Evolutionary conservation across 1,140 invertebrate genomes (phyloP).

Genomic region (Patella vulgata): DNA sequence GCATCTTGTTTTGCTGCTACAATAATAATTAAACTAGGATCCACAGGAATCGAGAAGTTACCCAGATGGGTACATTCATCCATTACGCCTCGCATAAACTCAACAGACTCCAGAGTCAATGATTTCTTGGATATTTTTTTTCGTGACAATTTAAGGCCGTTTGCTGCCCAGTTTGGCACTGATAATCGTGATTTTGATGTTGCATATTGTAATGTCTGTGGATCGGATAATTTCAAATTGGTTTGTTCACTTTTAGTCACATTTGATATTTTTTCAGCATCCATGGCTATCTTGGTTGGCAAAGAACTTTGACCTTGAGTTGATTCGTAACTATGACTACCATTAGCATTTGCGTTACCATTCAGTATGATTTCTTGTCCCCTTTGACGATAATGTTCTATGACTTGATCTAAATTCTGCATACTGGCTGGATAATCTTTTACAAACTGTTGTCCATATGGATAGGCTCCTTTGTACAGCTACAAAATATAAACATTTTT

Average conservation of each 20-base stretch:
- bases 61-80: conserved; percentile 97
- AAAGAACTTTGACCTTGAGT: no score
- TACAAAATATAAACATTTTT: no score
- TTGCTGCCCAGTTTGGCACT: no score
- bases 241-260: no score
- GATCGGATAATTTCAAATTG: no score
- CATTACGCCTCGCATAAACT: conserved; percentile 98
- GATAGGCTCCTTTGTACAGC: conserved; percentile 21
- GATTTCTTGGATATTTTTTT: conserved; percentile 1
- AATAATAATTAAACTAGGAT: conserved; percentile 72
- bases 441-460: conserved; percentile 84
- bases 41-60: conserved; percentile 86
- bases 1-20: conserved; percentile 78
- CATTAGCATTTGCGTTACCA: no score
- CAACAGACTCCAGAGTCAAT: conserved; percentile 66
- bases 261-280: no score
- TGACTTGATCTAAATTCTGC: no score
- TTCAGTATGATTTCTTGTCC: no score
- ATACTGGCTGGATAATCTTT: conserved; percentile 76
- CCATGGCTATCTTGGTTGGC: no score
- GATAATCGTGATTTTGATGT: conserved; percentile 23
- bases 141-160: not conserved
- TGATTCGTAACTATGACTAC: no score
- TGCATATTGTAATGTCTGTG: conserved; percentile 18
- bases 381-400: no score